phyloP scores from a whole-genome alignment of 2,888 invertebrate species.

The Pterostichus madidus region DNA sequence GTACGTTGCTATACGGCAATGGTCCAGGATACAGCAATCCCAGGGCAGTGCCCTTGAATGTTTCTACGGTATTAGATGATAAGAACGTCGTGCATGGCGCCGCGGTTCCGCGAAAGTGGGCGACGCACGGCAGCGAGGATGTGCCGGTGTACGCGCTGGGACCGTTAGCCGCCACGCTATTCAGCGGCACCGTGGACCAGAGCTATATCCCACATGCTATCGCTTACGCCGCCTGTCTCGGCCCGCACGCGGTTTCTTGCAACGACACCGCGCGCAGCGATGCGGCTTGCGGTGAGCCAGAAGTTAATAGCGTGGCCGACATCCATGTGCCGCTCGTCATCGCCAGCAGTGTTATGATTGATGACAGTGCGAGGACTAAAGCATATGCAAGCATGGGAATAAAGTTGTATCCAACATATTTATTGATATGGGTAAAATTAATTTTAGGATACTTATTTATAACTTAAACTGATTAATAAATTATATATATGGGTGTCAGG shows the following conservation, averaged over 20 bases:
- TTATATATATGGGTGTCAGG: not conserved
- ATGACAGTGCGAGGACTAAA: constrained; percentile 76
- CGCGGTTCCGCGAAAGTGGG: constrained; percentile 88
- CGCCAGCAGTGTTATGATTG: constrained; percentile 84
- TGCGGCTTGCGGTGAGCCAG: constrained; percentile 79
- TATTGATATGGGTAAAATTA: not conserved
- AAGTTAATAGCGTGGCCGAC: constrained; percentile 77
- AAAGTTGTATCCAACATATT: not conserved
- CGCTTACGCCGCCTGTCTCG: constrained; percentile 88
- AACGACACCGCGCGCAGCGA: constrained; percentile 75
- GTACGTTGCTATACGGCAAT: constrained; percentile 88
- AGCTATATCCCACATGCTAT: constrained; percentile 92
- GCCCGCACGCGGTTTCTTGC: constrained; percentile 84
- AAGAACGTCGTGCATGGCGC: constrained; percentile 83
- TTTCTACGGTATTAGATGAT: constrained; percentile 70
- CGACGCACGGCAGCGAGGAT: constrained; percentile 91
- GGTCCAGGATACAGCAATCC: constrained; percentile 87
- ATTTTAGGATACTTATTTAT: not conserved
- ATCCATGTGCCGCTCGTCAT: constrained; percentile 80
- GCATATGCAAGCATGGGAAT: constrained; percentile 67
- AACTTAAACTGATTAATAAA: not conserved
- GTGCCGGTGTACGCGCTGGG: constrained; percentile 89
- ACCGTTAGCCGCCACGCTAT: constrained; percentile 83
- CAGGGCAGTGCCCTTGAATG: constrained; percentile 80
- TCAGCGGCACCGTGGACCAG: constrained; percentile 87